Base-by-base conservation (phyloP, 2,888 invertebrate species). In the Calameuta idolon region DNA sequence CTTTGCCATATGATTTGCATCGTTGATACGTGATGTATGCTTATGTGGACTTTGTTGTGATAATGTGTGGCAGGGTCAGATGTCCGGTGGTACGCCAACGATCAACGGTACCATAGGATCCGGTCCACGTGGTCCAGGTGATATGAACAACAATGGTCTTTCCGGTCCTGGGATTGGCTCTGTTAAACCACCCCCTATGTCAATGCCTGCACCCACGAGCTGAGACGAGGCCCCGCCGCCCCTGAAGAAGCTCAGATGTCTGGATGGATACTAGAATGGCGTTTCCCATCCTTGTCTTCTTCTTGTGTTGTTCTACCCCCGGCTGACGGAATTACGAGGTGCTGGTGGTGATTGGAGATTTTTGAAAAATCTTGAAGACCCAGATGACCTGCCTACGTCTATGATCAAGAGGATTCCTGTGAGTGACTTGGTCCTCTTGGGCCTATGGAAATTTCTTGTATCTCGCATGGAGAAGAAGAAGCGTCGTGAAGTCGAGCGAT, bases 121-220 rank as follows among this genome's bases (percentile, higher is more conserved):
- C 74, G 89, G 88, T 12, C 87, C 89, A 40, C 80, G 90, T 69
- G 90, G 90, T 34, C 91, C 91, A 11, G 91, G 91, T 11, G 91
- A 91, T 77, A 90, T 91, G 91, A 91, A 91, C 86, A 91, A 91
- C 85, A 91, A 91, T 78, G 91, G 91, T 31, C 83, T 91, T 30
- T 90, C 91, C 37, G 91, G 90, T 11, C 90, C 91, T 4, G 90
- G 90, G 30, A 82, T 85, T 23, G 91, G 90, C 5, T 84, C 90
- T 34, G 90, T 91, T 33, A 91, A 91, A 82, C 89, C 90, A 76
- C 86, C 91, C n/a, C 91, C 91, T 74, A 90, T 91, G 89, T 87
- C 91, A 80, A 91, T 91, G 91, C 89, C 90, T 71, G 90, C 91
- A 35, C 91, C 91, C 82, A 91, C 91, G 83, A 91, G 91, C 91